Conservation (phyloP, 2,113 vertebrate species). For the Thunnus maccoyii region DNA sequence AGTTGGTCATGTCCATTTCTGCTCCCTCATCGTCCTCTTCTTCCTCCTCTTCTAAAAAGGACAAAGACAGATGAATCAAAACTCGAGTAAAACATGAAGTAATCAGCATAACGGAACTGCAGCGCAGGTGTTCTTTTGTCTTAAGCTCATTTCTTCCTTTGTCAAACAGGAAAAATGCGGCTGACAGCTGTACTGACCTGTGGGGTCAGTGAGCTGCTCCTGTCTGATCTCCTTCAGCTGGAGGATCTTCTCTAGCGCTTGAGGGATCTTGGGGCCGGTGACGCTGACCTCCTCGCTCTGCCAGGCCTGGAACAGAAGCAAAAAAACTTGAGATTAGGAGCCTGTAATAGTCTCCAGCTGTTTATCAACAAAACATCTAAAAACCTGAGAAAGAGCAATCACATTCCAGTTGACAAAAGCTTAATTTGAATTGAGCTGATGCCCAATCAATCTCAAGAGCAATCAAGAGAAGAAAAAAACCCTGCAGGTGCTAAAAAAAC, state of each 20-base stretch:
- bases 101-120: neutral
- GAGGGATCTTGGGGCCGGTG: slow-evolving; percentile 92
- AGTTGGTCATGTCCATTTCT: slow-evolving; percentile 79
- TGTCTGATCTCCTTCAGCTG: slow-evolving; percentile 95
- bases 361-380: too few relatives aligned
- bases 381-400: too few relatives aligned
- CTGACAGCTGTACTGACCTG: slow-evolving; percentile 67
- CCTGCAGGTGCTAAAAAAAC: too few relatives aligned
- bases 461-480: too few relatives aligned
- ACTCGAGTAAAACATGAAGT: too few relatives aligned
- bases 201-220: slow-evolving; percentile 88
- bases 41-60: slow-evolving; percentile 75
- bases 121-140: neutral
- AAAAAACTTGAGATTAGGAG: neutral
- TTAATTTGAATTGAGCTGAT: too few relatives aligned
- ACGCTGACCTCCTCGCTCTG: slow-evolving; percentile 88
- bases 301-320: slow-evolving; percentile 65
- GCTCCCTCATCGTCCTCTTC: slow-evolving; percentile 84
- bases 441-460: too few relatives aligned
- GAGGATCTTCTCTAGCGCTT: slow-evolving; percentile 94
- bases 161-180: neutral
- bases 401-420: too few relatives aligned
- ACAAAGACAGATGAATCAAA: neutral
- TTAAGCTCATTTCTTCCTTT: neutral
- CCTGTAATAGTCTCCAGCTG: too few relatives aligned